Base-by-base conservation (phyloP, 2,113 vertebrate species). In the Chaenogobius annularis region DNA sequence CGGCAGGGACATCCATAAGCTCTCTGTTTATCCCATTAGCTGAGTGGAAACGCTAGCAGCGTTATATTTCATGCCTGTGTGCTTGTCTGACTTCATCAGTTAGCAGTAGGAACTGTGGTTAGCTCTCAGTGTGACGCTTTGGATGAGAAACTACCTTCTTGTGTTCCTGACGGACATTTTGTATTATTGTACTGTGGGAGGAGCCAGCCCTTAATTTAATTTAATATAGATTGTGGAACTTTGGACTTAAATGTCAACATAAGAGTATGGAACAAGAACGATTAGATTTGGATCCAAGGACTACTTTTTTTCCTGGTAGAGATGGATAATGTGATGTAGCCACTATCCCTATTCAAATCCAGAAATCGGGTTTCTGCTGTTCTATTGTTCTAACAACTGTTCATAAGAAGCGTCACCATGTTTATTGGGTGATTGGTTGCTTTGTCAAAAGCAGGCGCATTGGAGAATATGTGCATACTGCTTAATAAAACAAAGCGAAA, bases 131-230 rank as follows among this genome's bases (percentile, higher is more conserved):
- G 68, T 78, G 71, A 52, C 46, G 64, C 58, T 48, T 9, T 70
- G 65, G 73, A 55, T 80, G 50, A 72, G 66, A 70, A 52, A 22
- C 65, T 61, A 50, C 50, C 66, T 75, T 62, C 46, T 59, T 11
- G 59, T 64, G 72, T 70, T 23, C 64, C 44, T 71, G 43, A 73
- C 55, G 66, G 62, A 43, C 69, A 50, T 73, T 69, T 80, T 88
- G 88, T 83, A 81, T 82, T 40, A 13, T 62, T 0, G 13, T 62
- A 19, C 86, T 56, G 40, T 44, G 20, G 69, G 55, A 86, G 73
- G 66, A 77, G 78, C 81, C 79, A 74, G 55, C 14, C 26, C 64
- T 86, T 85, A 83, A 83, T 80, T 76, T 79, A 78, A 84, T 75
- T 79, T 84, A 80, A 90, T 74, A n/a, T n/a, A n/a, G n/a, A n/a